A percentile compares a stretch with the other conserved stretches of the same genome.
phyloP scores from a whole-genome alignment of 2,113 vertebrate genomes.

The Danionella cerebrum region DNA sequence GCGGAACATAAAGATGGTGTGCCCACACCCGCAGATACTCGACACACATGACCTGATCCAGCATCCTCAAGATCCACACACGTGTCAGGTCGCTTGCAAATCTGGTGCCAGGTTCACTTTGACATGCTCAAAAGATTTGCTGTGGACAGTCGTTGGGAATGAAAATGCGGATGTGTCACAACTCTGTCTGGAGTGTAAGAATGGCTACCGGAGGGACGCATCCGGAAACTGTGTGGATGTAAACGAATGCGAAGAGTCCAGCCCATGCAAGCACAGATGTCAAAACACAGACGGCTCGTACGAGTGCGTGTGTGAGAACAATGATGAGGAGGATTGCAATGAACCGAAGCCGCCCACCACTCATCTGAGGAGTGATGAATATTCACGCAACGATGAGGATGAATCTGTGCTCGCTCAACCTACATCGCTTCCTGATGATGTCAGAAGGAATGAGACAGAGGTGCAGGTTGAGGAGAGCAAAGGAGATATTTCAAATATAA shows the following conservation, averaged over 20 bases:
- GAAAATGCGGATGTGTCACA: neutral
- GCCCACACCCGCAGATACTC: neutral
- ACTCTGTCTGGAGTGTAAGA: slow-evolving; percentile 41
- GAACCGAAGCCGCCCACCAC: neutral
- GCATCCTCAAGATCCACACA: slow-evolving; percentile 10
- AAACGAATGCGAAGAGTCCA: slow-evolving; percentile 41
- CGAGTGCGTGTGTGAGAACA: slow-evolving; percentile 35
- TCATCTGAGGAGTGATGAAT: neutral
- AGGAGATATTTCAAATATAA: slow-evolving; percentile 9
- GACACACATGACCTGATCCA: neutral
- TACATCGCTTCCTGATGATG: neutral
- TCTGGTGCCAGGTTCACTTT: slow-evolving; percentile 21
- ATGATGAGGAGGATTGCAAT: slow-evolving; percentile 16
- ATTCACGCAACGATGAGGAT: neutral
- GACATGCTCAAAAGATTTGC: slow-evolving; percentile 23
- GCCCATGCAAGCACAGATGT: slow-evolving; percentile 39
- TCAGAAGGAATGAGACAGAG: neutral
- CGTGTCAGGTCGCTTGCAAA: slow-evolving; percentile 45
- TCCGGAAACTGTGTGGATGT: slow-evolving; percentile 45
- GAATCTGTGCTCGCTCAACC: neutral
- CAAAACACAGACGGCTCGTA: slow-evolving; percentile 49
- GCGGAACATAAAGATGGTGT: neutral
- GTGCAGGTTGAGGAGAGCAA: neutral
- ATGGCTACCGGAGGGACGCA: slow-evolving; percentile 28
- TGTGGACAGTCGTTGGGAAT: slow-evolving; percentile 37